Evolutionary conservation across 2,888 invertebrate genomes (phyloP), one percentile per base, ranked within the genome.

Genomic region (Drosophila nigricruria): DNA sequence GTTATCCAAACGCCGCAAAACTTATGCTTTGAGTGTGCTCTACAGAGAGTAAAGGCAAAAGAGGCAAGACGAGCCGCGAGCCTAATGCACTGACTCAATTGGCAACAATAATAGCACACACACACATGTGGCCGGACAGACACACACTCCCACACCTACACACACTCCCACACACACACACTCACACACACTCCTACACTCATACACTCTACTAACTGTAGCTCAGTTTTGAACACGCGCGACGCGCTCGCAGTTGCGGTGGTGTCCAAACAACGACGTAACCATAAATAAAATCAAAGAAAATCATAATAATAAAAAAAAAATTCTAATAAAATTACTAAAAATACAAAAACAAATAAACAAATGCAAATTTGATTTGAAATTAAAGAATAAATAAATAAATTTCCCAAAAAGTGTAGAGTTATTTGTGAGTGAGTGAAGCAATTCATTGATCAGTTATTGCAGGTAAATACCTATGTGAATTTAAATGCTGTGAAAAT

Each of bases 191-290:
- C 59, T 0, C 38, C 30, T 27, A 42, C 42, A 27, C 54, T 30
- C 23, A 10, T 16, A 23, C 10, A 3, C 5, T 36, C 3, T 2
- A 8, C 1, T 8, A 54, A 18, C 27, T 36, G 42, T 59, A 59
- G 53, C 56, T 69, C 53, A 66, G 70, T 65, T 78, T 65, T 59
- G 57, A 32, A 78, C 32, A 69, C 69, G 61, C 76, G 76, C 73
- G 57, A 52, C 54, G 54, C 61, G 67, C 45, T 76, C 53, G 6
- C 65, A 65, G 58, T 50, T 76, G 74, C 58, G 70, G 70, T 73
- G 47, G 42, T 47, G 63, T 9, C 42, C 58, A 47, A 71, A 73
- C 47, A 63, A 57, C 60, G 23, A 6, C 45, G 16, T 18, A 25
- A 16, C 20, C 36, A 50, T 32, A 57, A 47, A 63, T 58, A 34